These are phyloP conservation scores for Arbacia lixula DNA, from an alignment of 53 echinoderm and acorn worm genomes.

Conservation along the genomic window DNA sequence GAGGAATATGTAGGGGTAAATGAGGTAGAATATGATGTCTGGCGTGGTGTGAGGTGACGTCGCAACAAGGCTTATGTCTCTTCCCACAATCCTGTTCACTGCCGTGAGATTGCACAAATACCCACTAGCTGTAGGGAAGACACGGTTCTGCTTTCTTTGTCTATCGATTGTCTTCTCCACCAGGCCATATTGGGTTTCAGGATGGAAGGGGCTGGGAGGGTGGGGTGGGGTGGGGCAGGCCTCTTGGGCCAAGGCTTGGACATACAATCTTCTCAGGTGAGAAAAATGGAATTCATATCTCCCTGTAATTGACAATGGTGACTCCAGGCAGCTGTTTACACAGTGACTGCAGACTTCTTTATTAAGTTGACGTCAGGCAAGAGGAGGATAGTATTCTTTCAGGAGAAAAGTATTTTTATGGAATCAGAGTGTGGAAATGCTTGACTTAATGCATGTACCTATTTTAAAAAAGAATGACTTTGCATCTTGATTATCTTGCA, in stretches of 20 bases:
- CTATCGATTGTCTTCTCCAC: constrained; percentile 38
- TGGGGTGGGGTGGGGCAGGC: constrained; percentile 23
- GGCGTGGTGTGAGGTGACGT: constrained; percentile 17
- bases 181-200: constrained; percentile 4
- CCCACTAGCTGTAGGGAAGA: constrained; percentile 24
- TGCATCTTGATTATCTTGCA: too few relatives aligned
- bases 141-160: constrained; percentile 37
- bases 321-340: constrained; percentile 28
- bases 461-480: too few relatives aligned
- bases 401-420: too few relatives aligned
- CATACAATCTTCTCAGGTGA: constrained; percentile 15
- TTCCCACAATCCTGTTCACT: constrained; percentile 30
- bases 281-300: constrained; percentile 32
- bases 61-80: constrained; percentile 40
- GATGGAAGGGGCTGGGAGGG: constrained; percentile 1
- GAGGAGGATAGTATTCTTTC: too few relatives aligned
- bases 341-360: constrained; percentile 33
- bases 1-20: neutral
- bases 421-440: too few relatives aligned
- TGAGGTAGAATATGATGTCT: constrained; percentile 30
- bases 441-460: too few relatives aligned
- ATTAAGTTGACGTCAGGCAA: too few relatives aligned
- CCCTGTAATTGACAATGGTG: neutral
- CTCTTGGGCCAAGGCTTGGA: neutral
- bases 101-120: constrained; percentile 49